Evolutionary conservation across 2,797 vertebrate genomes (phyloP).

Genomic region (Sus cebifrons): DNA sequence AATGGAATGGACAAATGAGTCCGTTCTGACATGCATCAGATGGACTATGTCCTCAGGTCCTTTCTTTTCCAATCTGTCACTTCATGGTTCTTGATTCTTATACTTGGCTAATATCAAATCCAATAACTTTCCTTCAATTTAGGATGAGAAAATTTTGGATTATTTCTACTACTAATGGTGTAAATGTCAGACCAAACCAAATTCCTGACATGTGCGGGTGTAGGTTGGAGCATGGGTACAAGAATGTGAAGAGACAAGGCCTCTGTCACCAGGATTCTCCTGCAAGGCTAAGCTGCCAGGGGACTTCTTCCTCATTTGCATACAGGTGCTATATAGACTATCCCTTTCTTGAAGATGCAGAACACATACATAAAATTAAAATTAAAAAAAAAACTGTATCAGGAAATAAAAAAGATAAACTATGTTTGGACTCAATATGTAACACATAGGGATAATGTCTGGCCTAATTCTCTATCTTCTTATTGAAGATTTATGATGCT

Average conservation of each 20-base stretch:
- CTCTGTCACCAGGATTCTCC: neutral
- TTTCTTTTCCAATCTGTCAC: neutral
- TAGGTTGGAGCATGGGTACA: fast-evolving
- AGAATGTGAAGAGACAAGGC: neutral
- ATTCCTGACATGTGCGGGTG: neutral
- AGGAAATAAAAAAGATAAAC: neutral
- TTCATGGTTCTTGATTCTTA: neutral
- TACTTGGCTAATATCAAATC: neutral
- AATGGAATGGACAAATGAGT: too few species aligned
- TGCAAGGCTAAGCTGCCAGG: neutral
- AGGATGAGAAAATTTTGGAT: neutral
- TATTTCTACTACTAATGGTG: neutral
- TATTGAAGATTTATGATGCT: neutral
- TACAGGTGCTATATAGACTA: neutral
- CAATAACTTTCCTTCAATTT: neutral
- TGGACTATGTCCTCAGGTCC: neutral
- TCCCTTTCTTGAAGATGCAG: neutral
- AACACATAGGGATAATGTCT: neutral
- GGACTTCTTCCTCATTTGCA: neutral
- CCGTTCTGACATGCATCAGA: neutral
- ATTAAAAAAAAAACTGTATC: neutral
- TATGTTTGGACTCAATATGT: neutral
- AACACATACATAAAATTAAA: neutral
- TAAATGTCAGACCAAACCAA: neutral
- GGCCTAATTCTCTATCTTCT: neutral